Percentiles rank a stretch among this genome's conserved stretches.
Evolutionary conservation across 2,888 invertebrate species (phyloP).

Genomic region (Dugesia japonica): DNA sequence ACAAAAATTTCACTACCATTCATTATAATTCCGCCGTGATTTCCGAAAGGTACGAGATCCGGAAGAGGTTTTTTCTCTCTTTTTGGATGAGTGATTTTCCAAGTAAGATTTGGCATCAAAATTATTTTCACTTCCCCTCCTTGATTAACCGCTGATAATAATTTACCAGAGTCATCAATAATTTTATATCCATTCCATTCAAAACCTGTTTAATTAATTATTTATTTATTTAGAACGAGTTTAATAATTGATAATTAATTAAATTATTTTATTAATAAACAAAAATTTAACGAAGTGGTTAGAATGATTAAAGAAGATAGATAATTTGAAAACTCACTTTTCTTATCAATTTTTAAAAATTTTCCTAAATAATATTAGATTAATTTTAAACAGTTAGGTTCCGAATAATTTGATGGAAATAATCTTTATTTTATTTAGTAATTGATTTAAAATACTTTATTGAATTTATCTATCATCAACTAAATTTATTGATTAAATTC

Average conservation of each 20-base stretch:
- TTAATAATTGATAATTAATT: background rate
- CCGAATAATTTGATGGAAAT: too few relatives aligned
- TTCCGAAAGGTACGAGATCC: slow-evolving; percentile 5
- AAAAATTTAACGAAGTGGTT: background rate
- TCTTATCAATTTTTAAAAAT: too few relatives aligned
- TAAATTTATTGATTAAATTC: too few relatives aligned
- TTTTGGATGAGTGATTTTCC: slow-evolving; percentile 3
- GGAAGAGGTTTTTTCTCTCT: slow-evolving; percentile 13
- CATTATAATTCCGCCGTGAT: background rate
- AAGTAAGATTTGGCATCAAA: background rate
- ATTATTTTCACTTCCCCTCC: background rate
- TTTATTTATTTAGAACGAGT: background rate
- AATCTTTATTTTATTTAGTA: too few relatives aligned
- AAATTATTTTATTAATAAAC: background rate
- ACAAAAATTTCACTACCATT: background rate
- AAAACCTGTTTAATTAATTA: too few relatives aligned
- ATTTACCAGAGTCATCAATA: slow-evolving; percentile 7
- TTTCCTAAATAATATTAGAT: too few relatives aligned
- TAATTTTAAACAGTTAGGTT: too few relatives aligned
- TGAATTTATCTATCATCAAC: too few relatives aligned
- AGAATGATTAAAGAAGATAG: too few relatives aligned
- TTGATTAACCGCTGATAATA: background rate
- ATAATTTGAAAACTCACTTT: too few relatives aligned
- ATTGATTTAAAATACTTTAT: too few relatives aligned
- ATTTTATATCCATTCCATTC: slow-evolving; percentile 30